Base-by-base conservation (phyloP, 2,797 vertebrate species). In the Oryzias sinensis region DNA sequence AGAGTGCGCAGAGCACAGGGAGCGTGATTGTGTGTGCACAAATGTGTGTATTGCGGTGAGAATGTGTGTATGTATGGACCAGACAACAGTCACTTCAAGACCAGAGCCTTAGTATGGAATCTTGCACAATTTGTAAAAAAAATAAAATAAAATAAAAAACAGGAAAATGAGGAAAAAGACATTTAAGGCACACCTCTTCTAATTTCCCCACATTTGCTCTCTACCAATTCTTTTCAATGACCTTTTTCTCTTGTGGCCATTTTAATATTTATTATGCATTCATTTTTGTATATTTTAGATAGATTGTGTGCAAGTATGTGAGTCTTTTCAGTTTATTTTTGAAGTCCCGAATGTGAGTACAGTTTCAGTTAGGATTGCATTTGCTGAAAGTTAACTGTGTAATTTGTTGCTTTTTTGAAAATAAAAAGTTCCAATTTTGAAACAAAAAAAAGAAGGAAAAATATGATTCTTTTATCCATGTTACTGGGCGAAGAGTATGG, bases 341-440 rank as follows among this genome's bases (percentile, higher is more conserved):
- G 93, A 95, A 95, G 94, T 95, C 94, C 95, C 93, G 95, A 94
- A 97, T 95, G 94, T 98, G 90, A 93, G 96, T 96, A 95, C 93
- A 94, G 95, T 97, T 98, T 96, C 94, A 95, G 95, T 97, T 98
- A 97, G 95, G 97, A 96, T 94, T 98, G 95, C 95, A 97, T 98
- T 97, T 97, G 96, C 96, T 96, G 96, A 98, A 97, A 96, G 95
- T 97, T 94, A 95, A 93, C 92, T 92, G 96, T 97, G 96, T 98
- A 97, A 96, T 95, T 94, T 99, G 95, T 98, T 93, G 92, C 92
- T 93, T 98, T 97, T 93, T 96, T 94, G 94, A 93, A 93, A 97
- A 96, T 97, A 97, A 96, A 94, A 96, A 94, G 94, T 96, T 96
- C 95, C 93, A 92, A 95, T 95, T 97, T 97, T 94, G 90, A 92